A percentile compares a stretch with the other conserved stretches of the same genome.
phyloP scores from a whole-genome alignment of 2,888 invertebrate genomes.

The Callyntrura sp. region DNA sequence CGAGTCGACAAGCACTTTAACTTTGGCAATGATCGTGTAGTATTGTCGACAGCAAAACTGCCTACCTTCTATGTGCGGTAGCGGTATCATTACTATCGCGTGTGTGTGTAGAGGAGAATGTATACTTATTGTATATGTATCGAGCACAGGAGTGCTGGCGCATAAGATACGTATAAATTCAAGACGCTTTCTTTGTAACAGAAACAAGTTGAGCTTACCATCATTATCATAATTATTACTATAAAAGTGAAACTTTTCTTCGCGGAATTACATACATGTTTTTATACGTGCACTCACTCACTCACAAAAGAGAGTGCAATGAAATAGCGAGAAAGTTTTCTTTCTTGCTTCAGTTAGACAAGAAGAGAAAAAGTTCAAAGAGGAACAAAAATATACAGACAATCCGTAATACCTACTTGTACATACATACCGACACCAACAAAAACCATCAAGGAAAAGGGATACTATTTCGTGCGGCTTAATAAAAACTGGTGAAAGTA shows the following conservation, averaged over 20 bases:
- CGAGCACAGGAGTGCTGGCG: background rate
- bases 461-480: constrained; percentile 11
- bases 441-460: constrained; percentile 29
- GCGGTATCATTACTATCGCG: background rate
- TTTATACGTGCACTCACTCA: constrained; percentile 24
- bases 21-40: constrained; percentile 25
- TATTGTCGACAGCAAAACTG: constrained; percentile 1
- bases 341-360: background rate
- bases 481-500: background rate
- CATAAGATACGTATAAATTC: constrained; percentile 6
- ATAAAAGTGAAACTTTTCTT: constrained; percentile 68
- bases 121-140: constrained; percentile 7
- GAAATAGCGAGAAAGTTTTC: constrained; percentile 53
- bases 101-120: background rate
- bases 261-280: constrained; percentile 46
- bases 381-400: constrained; percentile 19
- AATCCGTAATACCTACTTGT: constrained; percentile 11
- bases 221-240: constrained; percentile 77
- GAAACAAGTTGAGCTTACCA: constrained; percentile 53
- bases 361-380: constrained; percentile 49
- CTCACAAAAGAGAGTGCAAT: constrained; percentile 63
- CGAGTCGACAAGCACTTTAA: background rate
- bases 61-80: background rate
- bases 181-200: constrained; percentile 31
- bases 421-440: constrained; percentile 45